These are phyloP conservation scores for Catocala fraxini DNA, from an alignment of 2,888 invertebrate genomes.

Conservation along the genomic window DNA sequence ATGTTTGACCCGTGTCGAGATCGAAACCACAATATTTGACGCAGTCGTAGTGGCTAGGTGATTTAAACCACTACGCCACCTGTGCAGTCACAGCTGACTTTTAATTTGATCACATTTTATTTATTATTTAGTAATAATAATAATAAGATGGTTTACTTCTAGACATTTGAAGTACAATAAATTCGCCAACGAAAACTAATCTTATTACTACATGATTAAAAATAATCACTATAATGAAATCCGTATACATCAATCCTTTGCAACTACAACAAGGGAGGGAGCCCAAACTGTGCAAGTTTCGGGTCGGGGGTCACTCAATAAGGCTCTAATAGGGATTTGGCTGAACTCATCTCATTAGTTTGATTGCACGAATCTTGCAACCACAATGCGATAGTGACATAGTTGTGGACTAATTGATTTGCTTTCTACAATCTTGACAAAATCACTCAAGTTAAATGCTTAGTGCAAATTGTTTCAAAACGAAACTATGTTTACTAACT, in stretches of 20 bases:
- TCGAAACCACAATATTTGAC: no score
- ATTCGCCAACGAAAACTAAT: no score
- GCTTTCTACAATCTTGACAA: constrained; percentile 19
- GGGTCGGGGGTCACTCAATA: constrained; percentile 62
- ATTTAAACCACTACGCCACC: no score
- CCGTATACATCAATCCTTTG: constrained; percentile 31
- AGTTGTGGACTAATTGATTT: constrained; percentile 46
- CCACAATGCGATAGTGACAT: constrained; percentile 47
- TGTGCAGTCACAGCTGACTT: no score
- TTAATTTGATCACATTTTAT: no score
- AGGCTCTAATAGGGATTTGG: constrained; percentile 65
- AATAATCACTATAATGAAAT: constrained; percentile 31
- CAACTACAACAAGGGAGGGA: constrained; percentile 27
- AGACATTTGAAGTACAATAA: no score
- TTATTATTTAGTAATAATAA: no score
- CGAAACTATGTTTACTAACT: background rate
- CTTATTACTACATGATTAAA: constrained; percentile 5
- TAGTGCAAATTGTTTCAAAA: background rate
- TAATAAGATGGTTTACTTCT: no score
- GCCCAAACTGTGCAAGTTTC: constrained; percentile 63
- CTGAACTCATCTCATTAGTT: constrained; percentile 70
- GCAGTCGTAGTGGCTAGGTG: no score
- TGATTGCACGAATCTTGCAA: constrained; percentile 65
- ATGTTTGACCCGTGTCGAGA: no score
- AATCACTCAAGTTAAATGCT: constrained; percentile 8